Conservation (phyloP, 2,888 invertebrate genomes). For the Andrena chrysosceles region DNA sequence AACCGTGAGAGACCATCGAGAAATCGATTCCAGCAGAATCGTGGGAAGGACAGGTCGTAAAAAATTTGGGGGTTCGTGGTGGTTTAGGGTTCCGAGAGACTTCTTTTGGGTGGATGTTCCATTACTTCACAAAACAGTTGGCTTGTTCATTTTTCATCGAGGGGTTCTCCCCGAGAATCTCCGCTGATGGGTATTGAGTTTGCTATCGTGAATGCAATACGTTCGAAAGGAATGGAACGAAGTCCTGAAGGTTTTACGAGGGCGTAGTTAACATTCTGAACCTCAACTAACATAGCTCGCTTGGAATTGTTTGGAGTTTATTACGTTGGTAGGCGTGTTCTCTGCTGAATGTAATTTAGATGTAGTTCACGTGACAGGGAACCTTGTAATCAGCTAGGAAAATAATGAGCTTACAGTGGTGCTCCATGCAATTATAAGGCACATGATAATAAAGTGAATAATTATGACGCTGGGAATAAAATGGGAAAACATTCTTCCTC, state of each 20-base stretch:
- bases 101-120: not conserved
- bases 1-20: slow-evolving; percentile 7
- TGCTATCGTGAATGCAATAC: not conserved
- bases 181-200: not conserved
- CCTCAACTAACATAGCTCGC: not conserved
- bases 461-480: slow-evolving; percentile 20
- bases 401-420: not conserved
- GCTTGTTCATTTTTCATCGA: not conserved
- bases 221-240: not conserved
- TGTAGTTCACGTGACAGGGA: not conserved
- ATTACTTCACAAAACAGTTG: not conserved
- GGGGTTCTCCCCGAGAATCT: not conserved
- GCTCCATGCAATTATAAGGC: slow-evolving; percentile 6
- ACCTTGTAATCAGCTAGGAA: not conserved
- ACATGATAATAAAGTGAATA: not conserved
- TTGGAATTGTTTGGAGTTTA: not conserved
- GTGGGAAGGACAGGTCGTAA: not conserved
- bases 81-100: not conserved
- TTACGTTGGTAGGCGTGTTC: not conserved
- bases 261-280: not conserved
- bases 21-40: slow-evolving; percentile 23
- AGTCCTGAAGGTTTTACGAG: slow-evolving; percentile 1
- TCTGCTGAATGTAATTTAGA: not conserved
- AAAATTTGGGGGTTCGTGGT: not conserved
- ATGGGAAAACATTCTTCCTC: not conserved